These are phyloP conservation scores for Syrphus vitripennis DNA, from an alignment of 2,888 invertebrate genomes.

Conservation along the genomic window DNA sequence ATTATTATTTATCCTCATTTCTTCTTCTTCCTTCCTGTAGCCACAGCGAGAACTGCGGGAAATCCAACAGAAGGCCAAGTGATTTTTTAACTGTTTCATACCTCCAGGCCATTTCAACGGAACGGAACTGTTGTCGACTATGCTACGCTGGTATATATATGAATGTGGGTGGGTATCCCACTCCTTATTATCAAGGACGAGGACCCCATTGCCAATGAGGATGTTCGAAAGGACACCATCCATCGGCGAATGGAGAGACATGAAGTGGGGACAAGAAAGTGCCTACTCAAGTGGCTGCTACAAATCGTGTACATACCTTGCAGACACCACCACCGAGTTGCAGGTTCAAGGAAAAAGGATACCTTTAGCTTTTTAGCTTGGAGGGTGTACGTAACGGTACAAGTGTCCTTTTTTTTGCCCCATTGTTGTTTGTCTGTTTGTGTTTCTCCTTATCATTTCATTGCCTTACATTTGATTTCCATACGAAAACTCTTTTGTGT, in stretches of 20 bases:
- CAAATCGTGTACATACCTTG: conserved; percentile 43
- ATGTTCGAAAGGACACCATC: conserved; percentile 22
- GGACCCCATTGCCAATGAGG: conserved; percentile 12
- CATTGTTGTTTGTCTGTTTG: neutral
- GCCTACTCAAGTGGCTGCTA: conserved; percentile 55
- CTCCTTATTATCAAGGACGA: conserved; percentile 27
- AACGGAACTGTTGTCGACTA: neutral
- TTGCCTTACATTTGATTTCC: conserved; percentile 71
- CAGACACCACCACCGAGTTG: conserved; percentile 40
- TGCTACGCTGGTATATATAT: neutral
- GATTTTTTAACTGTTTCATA: conserved; percentile 21
- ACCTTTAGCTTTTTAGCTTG: neutral
- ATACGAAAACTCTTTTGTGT: conserved; percentile 47
- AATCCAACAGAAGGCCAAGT: conserved; percentile 34
- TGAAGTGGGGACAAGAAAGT: conserved; percentile 48
- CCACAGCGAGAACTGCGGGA: conserved; percentile 1
- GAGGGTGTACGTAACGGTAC: neutral
- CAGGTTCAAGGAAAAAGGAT: conserved; percentile 12
- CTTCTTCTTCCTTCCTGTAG: neutral
- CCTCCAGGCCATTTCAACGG: conserved; percentile 19
- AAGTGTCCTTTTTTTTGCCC: conserved; percentile 12
- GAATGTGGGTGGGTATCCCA: neutral
- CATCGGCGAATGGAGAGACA: neutral
- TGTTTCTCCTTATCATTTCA: conserved; percentile 52
- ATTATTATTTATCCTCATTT: conserved; percentile 29